Evolutionary conservation across 2,888 invertebrate species (phyloP).

Genomic region (Geophilus truncorum): DNA sequence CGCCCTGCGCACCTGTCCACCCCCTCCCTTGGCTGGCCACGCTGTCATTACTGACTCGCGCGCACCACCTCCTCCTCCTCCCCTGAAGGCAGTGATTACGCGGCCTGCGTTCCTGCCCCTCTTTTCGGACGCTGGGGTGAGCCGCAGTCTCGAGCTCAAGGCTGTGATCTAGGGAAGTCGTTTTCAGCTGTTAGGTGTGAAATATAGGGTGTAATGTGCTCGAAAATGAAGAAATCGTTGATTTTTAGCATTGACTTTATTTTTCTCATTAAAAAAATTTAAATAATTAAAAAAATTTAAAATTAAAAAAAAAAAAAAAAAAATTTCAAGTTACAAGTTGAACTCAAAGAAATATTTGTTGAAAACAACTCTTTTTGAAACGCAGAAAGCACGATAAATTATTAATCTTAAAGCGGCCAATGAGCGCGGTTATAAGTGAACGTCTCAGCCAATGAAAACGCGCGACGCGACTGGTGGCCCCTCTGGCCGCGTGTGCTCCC

Average conservation of each 20-base stretch:
- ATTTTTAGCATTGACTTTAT: background rate
- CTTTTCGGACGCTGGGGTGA: background rate
- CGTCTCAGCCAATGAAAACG: background rate
- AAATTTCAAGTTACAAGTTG: too few species aligned
- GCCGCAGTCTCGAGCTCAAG: background rate
- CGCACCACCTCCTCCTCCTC: background rate
- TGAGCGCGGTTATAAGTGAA: background rate
- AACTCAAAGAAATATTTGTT: background rate
- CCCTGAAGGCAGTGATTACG: background rate
- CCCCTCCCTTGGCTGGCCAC: background rate
- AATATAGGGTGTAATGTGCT: background rate
- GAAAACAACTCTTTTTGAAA: background rate
- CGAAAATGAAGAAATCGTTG: background rate
- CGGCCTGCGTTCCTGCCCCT: background rate
- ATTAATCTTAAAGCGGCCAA: conserved; percentile 10
- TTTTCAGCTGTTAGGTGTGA: background rate
- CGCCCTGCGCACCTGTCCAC: background rate
- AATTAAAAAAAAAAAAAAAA: too few species aligned
- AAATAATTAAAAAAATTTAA: too few species aligned
- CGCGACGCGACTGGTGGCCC: background rate
- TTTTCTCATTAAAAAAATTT: too few species aligned
- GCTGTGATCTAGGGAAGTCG: background rate
- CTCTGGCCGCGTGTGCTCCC: background rate
- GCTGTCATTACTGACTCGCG: background rate
- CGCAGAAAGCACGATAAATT: background rate